phyloP scores from a whole-genome alignment of 2,888 invertebrate genomes.

The Eretmocerus hayati region DNA sequence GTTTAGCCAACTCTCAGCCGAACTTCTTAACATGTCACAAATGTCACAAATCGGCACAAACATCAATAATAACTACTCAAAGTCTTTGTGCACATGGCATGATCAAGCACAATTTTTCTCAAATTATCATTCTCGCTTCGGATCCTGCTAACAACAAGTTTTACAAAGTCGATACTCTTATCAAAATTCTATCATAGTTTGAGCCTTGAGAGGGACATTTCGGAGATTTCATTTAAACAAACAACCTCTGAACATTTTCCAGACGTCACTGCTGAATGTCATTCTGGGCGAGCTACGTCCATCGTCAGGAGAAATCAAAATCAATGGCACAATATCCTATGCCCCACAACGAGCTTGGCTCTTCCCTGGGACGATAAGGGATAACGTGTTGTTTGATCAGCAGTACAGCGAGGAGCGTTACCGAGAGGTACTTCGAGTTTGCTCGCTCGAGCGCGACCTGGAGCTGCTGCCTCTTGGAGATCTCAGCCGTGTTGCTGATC shows the following conservation, averaged over 20 bases:
- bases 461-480: conserved; percentile 65
- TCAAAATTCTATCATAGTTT: no score
- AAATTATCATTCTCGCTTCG: no score
- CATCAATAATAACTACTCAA: no score
- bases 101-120: no score
- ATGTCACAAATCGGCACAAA: no score
- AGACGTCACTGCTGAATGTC: conserved; percentile 59
- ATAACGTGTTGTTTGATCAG: conserved; percentile 74
- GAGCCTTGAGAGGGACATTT: no score
- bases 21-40: no score
- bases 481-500: conserved; percentile 67
- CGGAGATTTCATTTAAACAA: neutral
- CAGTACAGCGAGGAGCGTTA: conserved; percentile 53
- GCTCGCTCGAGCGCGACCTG: conserved; percentile 62
- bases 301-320: conserved; percentile 53
- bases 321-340: conserved; percentile 62
- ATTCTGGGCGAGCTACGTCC: conserved; percentile 66
- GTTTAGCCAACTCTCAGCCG: no score
- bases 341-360: conserved; percentile 78
- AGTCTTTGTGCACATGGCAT: no score
- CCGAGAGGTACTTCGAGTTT: conserved; percentile 53
- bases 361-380: conserved; percentile 62
- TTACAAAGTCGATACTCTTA: no score
- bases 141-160: no score
- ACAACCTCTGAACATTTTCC: neutral